Evolutionary conservation across 2,797 vertebrate species (phyloP), one percentile per base, ranked within the genome.

Genomic region (Chaenodraco wilsoni): DNA sequence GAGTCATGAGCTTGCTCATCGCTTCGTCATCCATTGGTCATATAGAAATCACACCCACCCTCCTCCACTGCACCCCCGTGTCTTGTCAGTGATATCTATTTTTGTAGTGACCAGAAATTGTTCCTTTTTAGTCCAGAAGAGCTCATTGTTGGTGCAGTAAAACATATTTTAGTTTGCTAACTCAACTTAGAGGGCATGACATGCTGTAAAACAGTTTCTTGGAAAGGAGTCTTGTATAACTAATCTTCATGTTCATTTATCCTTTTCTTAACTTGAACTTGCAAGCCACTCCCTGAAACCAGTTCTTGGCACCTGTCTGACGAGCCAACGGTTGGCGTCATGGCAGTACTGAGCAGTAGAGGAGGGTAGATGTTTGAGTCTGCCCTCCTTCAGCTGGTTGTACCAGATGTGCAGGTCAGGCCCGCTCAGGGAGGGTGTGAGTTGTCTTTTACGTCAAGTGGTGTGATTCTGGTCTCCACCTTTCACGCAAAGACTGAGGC

Each of bases 211-310:
- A 31, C 17, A 13, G 9, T 49, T 57, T 15, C 4, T 37, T 7
- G 2, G 45, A 48, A 14, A 43, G 0, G 1, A 37, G n/a, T 52
- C 9, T 5, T 14, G 1, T 12, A 10, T 17, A 27, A 51, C 3
- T 23, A 0, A 15, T 33, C 3, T 19, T 9, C 31, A 37, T 61
- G 16, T 58, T 45, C 37, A 16, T 50, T 48, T 13, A 12, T 10
- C 13, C 11, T 56, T 37, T 19, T 13, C 15, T 60, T n/a, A 40
- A 12, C 13, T 6, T 19, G 40, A 76, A 61, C 63, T 45, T 31
- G 5, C 16, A 48, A 14, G 76, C 82, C 93, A 89, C 92, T 88
- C 93, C 94, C 87, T 83, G 89, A 93, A 94, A 93, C 88, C 40
- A 48, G 65, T 79, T 72, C 19, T 9, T 46, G 16, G 11, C 74